Percentiles rank a stretch among this genome's conserved stretches.
Conservation (phyloP, 2,113 vertebrate species). For the Phainopepla nitens region DNA sequence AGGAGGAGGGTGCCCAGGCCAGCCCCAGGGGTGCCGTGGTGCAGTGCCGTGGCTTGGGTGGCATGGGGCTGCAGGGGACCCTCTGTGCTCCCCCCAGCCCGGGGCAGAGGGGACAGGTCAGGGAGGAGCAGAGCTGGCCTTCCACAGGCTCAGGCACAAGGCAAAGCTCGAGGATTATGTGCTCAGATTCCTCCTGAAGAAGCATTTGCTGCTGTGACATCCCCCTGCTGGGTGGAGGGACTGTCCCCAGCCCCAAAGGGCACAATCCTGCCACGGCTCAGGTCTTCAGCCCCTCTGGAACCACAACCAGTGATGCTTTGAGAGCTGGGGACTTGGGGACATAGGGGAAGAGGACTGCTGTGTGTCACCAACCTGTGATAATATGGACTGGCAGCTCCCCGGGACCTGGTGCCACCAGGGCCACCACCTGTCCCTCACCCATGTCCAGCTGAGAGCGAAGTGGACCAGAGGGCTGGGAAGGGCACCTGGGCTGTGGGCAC, state of each 20-base stretch:
- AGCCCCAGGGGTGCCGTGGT: not conserved
- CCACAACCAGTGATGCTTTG: not conserved
- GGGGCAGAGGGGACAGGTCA: not conserved
- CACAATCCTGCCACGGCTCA: not conserved
- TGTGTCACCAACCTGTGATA: not conserved
- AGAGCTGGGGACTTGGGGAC: not conserved
- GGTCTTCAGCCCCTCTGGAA: not conserved
- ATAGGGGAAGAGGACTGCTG: accelerated
- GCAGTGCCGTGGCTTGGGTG: accelerated
- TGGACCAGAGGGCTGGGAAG: accelerated
- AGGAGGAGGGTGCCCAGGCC: not conserved
- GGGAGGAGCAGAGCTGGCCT: not conserved
- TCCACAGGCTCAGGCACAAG: not conserved
- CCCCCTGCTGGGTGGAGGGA: not conserved
- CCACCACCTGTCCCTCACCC: not conserved
- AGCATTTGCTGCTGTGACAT: not conserved
- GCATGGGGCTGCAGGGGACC: not conserved
- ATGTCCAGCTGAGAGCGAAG: not conserved
- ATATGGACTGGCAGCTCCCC: not conserved
- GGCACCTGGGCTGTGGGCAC: not conserved
- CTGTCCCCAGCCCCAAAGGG: not conserved
- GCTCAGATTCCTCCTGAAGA: not conserved
- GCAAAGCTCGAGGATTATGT: not conserved
- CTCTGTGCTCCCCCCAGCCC: accelerated
- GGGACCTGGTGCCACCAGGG: not conserved